Evolutionary conservation across 2,113 vertebrate species (phyloP).

Genomic region (Protobothrops mucrosquamatus): DNA sequence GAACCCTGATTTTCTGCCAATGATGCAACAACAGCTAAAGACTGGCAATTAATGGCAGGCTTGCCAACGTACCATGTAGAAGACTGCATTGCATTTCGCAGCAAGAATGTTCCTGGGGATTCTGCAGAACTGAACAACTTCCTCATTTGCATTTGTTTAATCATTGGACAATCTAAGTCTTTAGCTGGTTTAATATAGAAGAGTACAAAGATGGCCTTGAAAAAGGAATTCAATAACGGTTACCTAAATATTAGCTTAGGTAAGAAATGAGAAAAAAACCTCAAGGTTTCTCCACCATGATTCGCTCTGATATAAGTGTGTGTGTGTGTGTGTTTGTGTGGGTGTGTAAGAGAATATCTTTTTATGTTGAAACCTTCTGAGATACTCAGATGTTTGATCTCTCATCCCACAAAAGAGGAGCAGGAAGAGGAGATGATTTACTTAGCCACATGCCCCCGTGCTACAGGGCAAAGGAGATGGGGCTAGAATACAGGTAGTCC

Average conservation of each 20-base stretch:
- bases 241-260: no score
- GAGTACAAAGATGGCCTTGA: background rate
- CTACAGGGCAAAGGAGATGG: no score
- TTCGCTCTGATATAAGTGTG: background rate
- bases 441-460: no score
- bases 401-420: background rate
- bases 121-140: background rate
- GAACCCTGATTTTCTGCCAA: background rate
- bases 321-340: no score
- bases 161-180: background rate
- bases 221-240: no score
- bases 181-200: background rate
- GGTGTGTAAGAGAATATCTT: background rate
- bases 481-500: no score
- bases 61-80: background rate
- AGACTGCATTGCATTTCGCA: background rate
- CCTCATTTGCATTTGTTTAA: background rate
- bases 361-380: background rate
- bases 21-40: background rate
- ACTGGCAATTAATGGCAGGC: background rate
- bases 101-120: background rate
- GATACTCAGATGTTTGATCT: background rate
- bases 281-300: background rate
- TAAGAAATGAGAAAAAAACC: no score
- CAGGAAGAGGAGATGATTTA: no score